These are phyloP conservation scores for Hippopotamus amphibius DNA, from an alignment of 2,113 vertebrate species.

Conservation along the genomic window DNA sequence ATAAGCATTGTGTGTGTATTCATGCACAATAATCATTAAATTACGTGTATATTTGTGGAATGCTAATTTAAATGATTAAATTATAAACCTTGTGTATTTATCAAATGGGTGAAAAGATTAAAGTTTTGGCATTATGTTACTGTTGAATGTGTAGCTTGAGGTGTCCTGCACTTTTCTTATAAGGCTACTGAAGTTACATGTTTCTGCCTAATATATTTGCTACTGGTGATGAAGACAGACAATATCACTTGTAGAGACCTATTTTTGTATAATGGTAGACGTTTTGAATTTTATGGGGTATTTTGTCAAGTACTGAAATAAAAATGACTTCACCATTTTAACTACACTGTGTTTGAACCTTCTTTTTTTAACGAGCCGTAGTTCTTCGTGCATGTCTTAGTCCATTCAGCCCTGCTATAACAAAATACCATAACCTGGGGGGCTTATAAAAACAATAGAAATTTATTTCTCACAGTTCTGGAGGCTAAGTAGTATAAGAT, in stretches of 20 bases:
- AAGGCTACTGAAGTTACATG: conserved; percentile 92
- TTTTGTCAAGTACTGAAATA: conserved; percentile 99
- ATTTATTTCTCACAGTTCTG: background rate
- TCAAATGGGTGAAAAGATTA: conserved; percentile 88
- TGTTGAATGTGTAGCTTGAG: conserved; percentile 85
- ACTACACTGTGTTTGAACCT: conserved; percentile 68
- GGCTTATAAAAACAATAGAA: background rate
- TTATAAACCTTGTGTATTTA: conserved; percentile 94
- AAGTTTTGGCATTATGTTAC: conserved; percentile 81
- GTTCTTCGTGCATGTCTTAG: background rate
- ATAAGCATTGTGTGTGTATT: conserved; percentile 90
- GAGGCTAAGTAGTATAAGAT: background rate
- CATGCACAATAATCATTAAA: conserved; percentile 84
- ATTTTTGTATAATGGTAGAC: conserved; percentile 99
- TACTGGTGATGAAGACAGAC: conserved; percentile 89
- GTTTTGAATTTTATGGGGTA: conserved; percentile 98
- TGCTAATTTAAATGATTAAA: conserved; percentile 99
- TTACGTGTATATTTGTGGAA: conserved; percentile 96
- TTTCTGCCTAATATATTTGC: conserved; percentile 92
- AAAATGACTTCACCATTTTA: conserved; percentile 95
- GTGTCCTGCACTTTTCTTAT: conserved; percentile 89
- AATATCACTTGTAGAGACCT: conserved; percentile 97
- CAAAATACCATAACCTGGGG: background rate
- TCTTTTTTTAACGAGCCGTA: conserved; percentile 46
- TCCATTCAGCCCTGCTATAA: background rate